Evolutionary conservation across 2,888 invertebrate species (phyloP), one percentile per base, ranked within the genome.

Genomic region (Aphrophora alni): DNA sequence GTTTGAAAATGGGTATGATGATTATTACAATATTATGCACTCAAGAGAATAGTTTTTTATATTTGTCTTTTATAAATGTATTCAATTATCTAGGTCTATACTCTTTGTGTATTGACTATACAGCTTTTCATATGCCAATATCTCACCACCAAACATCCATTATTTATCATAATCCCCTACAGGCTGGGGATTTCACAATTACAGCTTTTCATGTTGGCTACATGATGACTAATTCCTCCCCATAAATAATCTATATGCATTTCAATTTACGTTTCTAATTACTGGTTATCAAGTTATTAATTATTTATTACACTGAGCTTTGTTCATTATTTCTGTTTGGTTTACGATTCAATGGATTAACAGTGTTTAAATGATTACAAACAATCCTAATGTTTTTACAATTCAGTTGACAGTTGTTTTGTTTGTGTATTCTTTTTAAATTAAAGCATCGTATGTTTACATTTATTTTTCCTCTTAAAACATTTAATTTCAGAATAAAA

Each of bases 241-340:
- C 5, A 59, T 59, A 59, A 59, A 59, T 59, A 59, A 59, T 59
- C 59, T 59, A 59, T 59, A 59, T 59, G 59, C 59, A 59, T 59
- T 59, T 59, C 59, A 59, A 59, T 59, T 59, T 21, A 59, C 59
- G 59, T 59, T n/a, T 21, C 59, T 59, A 59, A 59, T 59, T 59
- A 59, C 59, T 59, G 59, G 12, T 59, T 59, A 59, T 59, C 59
- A 21, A 59, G 59, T 59, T 59, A 59, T 59, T 59, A 59, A 59
- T 59, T 59, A 59, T 59, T 59, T 59, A 59, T 59, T 21, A 59
- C 7, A 3, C 7, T 8, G 7, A 3, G 21, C 21, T 59, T 59
- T 21, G 59, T 59, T 59, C 59, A 8, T 59, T 59, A 59, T 59
- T 59, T 59, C 59, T 59, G 59, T 59, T 59, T 59, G 59, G 21